phyloP scores from a whole-genome alignment of 1,140 invertebrate species.

The Nasonia longicornis region DNA sequence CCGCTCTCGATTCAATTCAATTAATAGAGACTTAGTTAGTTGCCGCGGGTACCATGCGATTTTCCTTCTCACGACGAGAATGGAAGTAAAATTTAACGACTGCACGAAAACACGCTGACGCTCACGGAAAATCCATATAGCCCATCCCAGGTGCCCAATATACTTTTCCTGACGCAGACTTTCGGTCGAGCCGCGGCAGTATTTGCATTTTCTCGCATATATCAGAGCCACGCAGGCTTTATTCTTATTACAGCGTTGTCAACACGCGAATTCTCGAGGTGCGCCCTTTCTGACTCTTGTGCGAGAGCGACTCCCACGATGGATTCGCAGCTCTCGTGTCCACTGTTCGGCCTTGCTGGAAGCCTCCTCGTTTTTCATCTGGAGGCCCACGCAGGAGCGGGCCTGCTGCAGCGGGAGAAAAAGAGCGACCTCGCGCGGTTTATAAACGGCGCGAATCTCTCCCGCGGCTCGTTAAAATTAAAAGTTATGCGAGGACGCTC shows the following conservation, averaged over 20 bases:
- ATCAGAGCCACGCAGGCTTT: too few species aligned
- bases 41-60: background rate
- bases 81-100: constrained; percentile 13
- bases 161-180: too few species aligned
- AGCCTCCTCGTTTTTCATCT: constrained; percentile 53
- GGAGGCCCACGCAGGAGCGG: constrained; percentile 31
- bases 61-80: background rate
- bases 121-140: constrained; percentile 26
- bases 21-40: too few species aligned
- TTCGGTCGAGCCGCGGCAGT: too few species aligned
- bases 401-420: background rate
- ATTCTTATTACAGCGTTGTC: too few species aligned
- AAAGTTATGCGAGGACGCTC: constrained; percentile 37
- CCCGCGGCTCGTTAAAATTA: constrained; percentile 36
- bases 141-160: background rate
- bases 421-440: background rate
- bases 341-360: constrained; percentile 44
- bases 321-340: constrained; percentile 46
- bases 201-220: too few species aligned
- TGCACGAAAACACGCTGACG: background rate
- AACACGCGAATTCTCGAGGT: constrained; percentile 17
- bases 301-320: constrained; percentile 33
- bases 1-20: too few species aligned
- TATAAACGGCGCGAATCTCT: constrained; percentile 4
- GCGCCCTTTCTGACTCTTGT: constrained; percentile 27